Conservation (phyloP, 2,113 vertebrate species). For the Ariopsis seemanni region DNA sequence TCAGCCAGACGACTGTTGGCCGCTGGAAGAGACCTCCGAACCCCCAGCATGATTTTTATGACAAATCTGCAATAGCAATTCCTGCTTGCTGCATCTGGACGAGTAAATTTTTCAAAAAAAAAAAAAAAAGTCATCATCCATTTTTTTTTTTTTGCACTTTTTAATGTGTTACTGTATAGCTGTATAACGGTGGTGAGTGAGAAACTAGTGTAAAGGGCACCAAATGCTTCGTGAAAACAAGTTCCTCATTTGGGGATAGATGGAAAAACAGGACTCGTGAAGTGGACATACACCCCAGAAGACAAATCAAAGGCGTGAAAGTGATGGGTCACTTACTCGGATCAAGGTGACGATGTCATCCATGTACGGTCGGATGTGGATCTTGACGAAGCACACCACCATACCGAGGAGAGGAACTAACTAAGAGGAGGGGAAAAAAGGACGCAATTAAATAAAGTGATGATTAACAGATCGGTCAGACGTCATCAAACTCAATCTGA, state of each 20-base stretch:
- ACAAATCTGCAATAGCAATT: constrained; percentile 65
- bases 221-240: not conserved
- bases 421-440: constrained; percentile 25
- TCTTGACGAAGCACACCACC: constrained; percentile 97
- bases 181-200: constrained; percentile 11
- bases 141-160: constrained; percentile 46
- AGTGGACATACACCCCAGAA: not conserved
- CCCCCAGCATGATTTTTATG: constrained; percentile 39
- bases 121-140: constrained; percentile 67
- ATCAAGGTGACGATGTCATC: constrained; percentile 98
- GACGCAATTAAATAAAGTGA: not conserved
- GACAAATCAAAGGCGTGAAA: constrained; percentile 7
- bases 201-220: not conserved
- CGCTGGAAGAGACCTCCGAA: not conserved
- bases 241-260: not conserved
- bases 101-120: constrained; percentile 57
- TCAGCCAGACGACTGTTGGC: constrained; percentile 18
- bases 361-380: constrained; percentile 99
- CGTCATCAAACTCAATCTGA: constrained; percentile 14
- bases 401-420: constrained; percentile 98
- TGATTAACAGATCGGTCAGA: not conserved
- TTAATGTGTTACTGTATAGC: constrained; percentile 11
- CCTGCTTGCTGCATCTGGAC: constrained; percentile 56
- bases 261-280: not conserved
- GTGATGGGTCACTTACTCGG: constrained; percentile 80